Base-by-base conservation (phyloP, 2,113 vertebrate genomes). In the Elephantulus edwardii region DNA sequence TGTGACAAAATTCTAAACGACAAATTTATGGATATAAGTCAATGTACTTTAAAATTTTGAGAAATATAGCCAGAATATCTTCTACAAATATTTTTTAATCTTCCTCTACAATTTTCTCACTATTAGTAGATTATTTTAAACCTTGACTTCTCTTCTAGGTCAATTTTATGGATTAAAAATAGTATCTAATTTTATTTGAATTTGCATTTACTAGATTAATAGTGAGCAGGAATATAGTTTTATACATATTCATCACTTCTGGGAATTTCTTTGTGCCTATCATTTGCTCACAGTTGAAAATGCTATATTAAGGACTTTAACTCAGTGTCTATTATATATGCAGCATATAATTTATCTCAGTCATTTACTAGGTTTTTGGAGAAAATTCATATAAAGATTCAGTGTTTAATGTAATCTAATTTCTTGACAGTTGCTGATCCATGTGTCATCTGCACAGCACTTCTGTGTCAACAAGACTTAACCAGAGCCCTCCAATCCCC, bases 1-100 rank as follows among this genome's bases (percentile, higher is more conserved):
- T 86, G 95, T 83, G 96, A 94, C 68, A 86, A 71, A 72, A 95
- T 96, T 77, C 94, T 97, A 93, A 93, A 96, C 95, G 83, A 93
- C 90, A 22, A 91, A 91, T 56, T 62, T 72, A 72, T 79, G 52
- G 28, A 52, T 50, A n/a, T 33, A 80, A 88, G 52, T 46, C 71
- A 78, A 75, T 35, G 17, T 54, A 22, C 16, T 81, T 77, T 76
- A 40, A 71, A 44, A 40, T 83, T 77, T 86, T 46, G 13, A 22
- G 28, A 77, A 66, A 66, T 74, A n/a, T 50, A 83, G 26, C 28
- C 35, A 66, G 87, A 88, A 52, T 20, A 28, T 56, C 76, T 86
- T 60, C 8, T 30, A n/a, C 46, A 75, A 48, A 48, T 13, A 77
- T 6, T 60, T n/a, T 71, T 62, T 77, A 16, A 54, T 56, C 26